Conservation (phyloP, 2,888 invertebrate species). For the Taphrorychus bicolor region DNA sequence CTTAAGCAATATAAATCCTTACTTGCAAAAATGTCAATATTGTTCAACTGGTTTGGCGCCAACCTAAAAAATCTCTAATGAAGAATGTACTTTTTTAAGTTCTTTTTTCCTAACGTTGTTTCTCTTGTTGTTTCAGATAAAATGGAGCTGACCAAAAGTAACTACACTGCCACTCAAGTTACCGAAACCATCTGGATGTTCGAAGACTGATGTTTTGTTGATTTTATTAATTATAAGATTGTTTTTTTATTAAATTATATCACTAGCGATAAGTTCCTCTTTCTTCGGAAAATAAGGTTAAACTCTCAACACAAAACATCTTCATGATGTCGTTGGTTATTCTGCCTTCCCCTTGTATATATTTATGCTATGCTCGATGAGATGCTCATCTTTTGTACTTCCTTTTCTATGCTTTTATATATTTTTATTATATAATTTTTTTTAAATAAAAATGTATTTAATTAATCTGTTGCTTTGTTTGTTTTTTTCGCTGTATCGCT, state of each 20-base stretch:
- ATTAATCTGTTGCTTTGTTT: slow-evolving; percentile 11
- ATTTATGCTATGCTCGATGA: slow-evolving; percentile 1
- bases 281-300: slow-evolving; percentile 41
- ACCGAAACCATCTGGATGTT: slow-evolving; percentile 59
- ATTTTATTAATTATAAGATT: slow-evolving; percentile 58
- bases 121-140: slow-evolving; percentile 52
- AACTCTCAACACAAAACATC: slow-evolving; percentile 39
- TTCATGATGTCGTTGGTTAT: slow-evolving; percentile 33
- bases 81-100: slow-evolving; percentile 10
- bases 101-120: slow-evolving; percentile 1
- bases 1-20: slow-evolving; percentile 25
- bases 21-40: slow-evolving; percentile 19
- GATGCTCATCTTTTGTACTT: slow-evolving; percentile 17
- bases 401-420: slow-evolving; percentile 42
- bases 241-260: slow-evolving; percentile 61
- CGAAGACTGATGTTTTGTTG: slow-evolving; percentile 61
- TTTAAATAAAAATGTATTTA: slow-evolving; percentile 31
- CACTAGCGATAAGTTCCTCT: slow-evolving; percentile 57
- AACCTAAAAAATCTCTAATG: background rate
- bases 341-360: slow-evolving; percentile 14
- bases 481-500: no score
- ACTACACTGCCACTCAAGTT: slow-evolving; percentile 61
- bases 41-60: slow-evolving; percentile 23
- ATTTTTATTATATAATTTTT: slow-evolving; percentile 34
- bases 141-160: slow-evolving; percentile 39